Conservation (phyloP, 2,888 invertebrate species). For the Galeopsomyia nigrocyanea region DNA sequence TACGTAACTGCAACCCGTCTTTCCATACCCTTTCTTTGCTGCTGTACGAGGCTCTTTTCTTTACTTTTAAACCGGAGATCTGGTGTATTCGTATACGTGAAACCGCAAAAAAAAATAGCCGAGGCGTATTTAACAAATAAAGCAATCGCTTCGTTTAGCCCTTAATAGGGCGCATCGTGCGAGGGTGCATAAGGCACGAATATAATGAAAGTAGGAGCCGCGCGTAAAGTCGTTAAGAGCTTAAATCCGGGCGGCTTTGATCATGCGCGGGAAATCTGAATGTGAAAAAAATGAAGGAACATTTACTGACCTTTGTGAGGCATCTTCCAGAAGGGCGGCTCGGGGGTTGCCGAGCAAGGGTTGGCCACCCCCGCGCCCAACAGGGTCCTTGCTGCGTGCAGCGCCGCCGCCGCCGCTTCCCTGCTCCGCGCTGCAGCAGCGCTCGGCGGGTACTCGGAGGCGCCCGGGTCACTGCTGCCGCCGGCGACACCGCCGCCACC, state of each 20-base stretch:
- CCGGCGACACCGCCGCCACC: slow-evolving; percentile 66
- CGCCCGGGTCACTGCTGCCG: slow-evolving; percentile 69
- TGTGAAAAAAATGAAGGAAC: neutral
- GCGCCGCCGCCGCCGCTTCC: slow-evolving; percentile 71
- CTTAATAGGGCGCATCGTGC: too few species aligned
- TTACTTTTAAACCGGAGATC: too few species aligned
- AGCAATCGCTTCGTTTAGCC: too few species aligned
- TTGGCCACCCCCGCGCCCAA: slow-evolving; percentile 75
- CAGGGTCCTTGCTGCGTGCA: slow-evolving; percentile 71
- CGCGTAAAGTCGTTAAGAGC: too few species aligned
- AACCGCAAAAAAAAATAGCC: too few species aligned
- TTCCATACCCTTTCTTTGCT: neutral
- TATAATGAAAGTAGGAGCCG: too few species aligned
- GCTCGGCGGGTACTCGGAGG: slow-evolving; percentile 68
- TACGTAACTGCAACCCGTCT: slow-evolving; percentile 35
- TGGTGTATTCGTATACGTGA: too few species aligned
- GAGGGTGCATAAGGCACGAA: too few species aligned
- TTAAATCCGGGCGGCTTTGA: too few species aligned
- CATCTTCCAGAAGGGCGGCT: slow-evolving; percentile 88
- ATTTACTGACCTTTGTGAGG: slow-evolving; percentile 83
- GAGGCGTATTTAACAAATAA: too few species aligned
- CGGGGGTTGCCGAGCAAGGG: slow-evolving; percentile 80
- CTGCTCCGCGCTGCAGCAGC: slow-evolving; percentile 67
- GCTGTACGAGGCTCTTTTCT: slow-evolving; percentile 3
- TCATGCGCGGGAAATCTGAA: too few species aligned